Evolutionary conservation across 2,888 invertebrate genomes (phyloP), one percentile per base, ranked within the genome.

Genomic region (Dryobota labecula): DNA sequence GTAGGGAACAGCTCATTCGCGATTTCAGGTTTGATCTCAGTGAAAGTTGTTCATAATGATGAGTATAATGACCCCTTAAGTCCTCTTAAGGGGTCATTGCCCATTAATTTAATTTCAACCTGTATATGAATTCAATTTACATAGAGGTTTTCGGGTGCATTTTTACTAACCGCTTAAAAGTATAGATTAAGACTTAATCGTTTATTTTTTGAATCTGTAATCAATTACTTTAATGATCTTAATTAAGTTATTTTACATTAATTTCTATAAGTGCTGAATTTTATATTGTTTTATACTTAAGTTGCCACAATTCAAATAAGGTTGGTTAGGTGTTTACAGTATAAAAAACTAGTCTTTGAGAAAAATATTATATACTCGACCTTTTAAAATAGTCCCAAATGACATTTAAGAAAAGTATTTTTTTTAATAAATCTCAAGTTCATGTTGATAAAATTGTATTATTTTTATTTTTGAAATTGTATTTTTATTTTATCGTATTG

Each of bases 111-210:
- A n/a, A n/a, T n/a, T n/a, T n/a, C n/a, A n/a, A n/a, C n/a, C n/a
- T n/a, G n/a, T n/a, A n/a, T n/a, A 53, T 30, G 7, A 71, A 62
- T 69, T 41, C 43, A 53, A 62, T 65, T 64, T 65, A 62, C 24
- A 47, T 60, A 53, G 9, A 56, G 66, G 67, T 76, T 68, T 73
- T 78, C 49, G 61, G 82, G 73, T 80, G 82, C 64, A 70, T 78
- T 82, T 33, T 82, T 67, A 76, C 58, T 83, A 82, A 78, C 69
- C 43, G 82, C 76, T 84, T 77, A 60, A 56, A 71, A 63, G 58
- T 78, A 76, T 83, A 71, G 61, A 30, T 58, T 84, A 81, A 74
- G 78, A 71, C 43, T 43, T 63, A 51, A 69, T 68, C 36, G 43
- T 69, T 67, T 67, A 54, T 58, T 69, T 71, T 76, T 71, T 54